phyloP scores from a whole-genome alignment of 2,797 vertebrate genomes.

The Serranus cabrilla region DNA sequence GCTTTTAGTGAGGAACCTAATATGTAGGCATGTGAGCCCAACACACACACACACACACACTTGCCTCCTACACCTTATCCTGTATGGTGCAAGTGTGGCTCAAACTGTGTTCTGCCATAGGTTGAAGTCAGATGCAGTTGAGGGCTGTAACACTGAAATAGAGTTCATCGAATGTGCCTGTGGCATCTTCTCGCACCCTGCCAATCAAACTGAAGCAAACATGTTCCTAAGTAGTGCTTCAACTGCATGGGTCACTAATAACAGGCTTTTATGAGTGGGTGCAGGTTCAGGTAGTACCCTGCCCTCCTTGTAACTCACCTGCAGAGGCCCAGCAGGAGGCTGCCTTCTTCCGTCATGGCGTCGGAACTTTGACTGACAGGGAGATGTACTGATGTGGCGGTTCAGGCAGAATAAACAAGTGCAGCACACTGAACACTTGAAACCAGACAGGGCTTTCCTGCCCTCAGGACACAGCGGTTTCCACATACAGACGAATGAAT shows the following conservation, averaged over 20 bases:
- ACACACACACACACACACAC: no score
- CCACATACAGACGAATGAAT: constrained; percentile 52
- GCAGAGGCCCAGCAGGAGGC: constrained; percentile 51
- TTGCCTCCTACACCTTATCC: constrained; percentile 30
- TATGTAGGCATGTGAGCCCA: constrained; percentile 37
- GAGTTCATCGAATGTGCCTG: constrained; percentile 45
- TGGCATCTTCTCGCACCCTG: constrained; percentile 49
- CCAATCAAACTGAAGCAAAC: constrained; percentile 61
- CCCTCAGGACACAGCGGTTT: constrained; percentile 59
- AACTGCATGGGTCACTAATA: constrained; percentile 68
- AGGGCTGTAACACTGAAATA: constrained; percentile 35
- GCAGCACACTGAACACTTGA: constrained; percentile 64
- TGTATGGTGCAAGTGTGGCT: constrained; percentile 24
- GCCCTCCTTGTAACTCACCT: constrained; percentile 62
- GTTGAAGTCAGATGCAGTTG: constrained; percentile 25
- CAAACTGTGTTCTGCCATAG: constrained; percentile 35
- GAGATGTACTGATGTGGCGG: constrained; percentile 67
- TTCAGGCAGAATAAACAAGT: constrained; percentile 68
- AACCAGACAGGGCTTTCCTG: constrained; percentile 59
- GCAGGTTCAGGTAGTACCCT: constrained; percentile 17
- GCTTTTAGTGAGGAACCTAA: constrained; percentile 66
- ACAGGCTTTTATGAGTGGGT: constrained; percentile 57
- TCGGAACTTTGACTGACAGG: constrained; percentile 75
- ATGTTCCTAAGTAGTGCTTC: constrained; percentile 50
- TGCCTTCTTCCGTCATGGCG: constrained; percentile 29